Evolutionary conservation across 2,797 vertebrate species (phyloP), one percentile per base, ranked within the genome.

Genomic region (Crenuchus spilurus): DNA sequence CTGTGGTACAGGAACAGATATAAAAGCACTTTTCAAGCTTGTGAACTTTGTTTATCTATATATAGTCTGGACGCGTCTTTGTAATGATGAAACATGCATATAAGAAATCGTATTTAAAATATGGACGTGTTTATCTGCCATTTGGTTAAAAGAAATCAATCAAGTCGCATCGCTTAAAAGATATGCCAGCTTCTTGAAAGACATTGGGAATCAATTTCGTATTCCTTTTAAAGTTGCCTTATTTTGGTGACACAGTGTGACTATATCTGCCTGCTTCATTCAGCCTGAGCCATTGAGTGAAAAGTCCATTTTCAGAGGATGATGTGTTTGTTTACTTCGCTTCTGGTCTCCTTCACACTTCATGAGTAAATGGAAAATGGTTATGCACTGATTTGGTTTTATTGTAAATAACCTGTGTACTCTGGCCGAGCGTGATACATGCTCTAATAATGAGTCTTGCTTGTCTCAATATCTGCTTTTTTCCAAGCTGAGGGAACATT

Each of bases 331-430:
- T 68, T 68, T 68, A 52, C 65, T 39, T 26, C 6, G 6, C 35
- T 54, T 54, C n/a, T 68, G 35, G 48, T 55, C 65, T 68, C 35
- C 65, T 68, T 68, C 35, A 68, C 49, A 68, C 35, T 55, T 37
- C 31, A 22, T 39, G 22, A 55, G 49, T 65, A 41, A 54, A 68
- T 24, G 24, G 35, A 41, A 68, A 68, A 68, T 67, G 49, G 22
- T 39, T 68, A 68, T 68, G 35, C 42, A 28, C 35, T 68, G 65
- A 68, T 54, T 54, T 41, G 49, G 22, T 42, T 52, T 42, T 55
- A 55, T 68, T 54, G 49, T 54, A 68, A 68, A 68, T 68, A 68
- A 68, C 49, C 20, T n/a, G 13, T 42, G 33, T 16, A 68, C 33
- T 68, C 65, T 55, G 49, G n/a, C 24, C 33, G 41, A 41, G 22